Evolutionary conservation across 2,888 invertebrate species (phyloP), one percentile per base, ranked within the genome.

Genomic region (Eurytoma adleriae): DNA sequence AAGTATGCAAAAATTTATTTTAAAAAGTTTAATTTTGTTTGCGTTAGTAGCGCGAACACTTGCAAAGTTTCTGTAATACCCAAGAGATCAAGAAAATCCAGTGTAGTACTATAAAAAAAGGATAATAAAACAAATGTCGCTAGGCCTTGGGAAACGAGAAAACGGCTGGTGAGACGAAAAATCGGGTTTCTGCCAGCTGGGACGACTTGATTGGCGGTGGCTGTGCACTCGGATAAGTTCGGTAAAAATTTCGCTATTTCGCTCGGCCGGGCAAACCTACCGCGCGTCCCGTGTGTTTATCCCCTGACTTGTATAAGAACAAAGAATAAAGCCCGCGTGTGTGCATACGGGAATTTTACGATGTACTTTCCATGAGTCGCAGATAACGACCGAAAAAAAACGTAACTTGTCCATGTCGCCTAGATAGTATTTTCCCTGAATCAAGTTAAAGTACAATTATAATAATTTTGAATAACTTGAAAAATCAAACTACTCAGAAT

Each of bases 121-220:
- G 40, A 40, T 40, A 40, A 40, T 40, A 40, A 40, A 40, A 10
- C 10, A 10, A 10, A 40, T 10, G 40, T 7, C 10, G 7, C 10
- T 40, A 40, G 40, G 40, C 40, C 40, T 40, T 40, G 40, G 40
- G 40, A 30, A 40, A 16, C n/a, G 27, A 30, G 62, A 30, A n/a
- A 40, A 40, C 40, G 40, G 40, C 40, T 40, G 7, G 18, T 16
- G n/a, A 18, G 64, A 69, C 56, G 69, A 69, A 69, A 69, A 69
- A 40, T 30, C 69, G 62, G 14, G 14, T 27, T 30, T 18, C 16
- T 62, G 24, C 64, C 20, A 40, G 40, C 64, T 40, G 64, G 56
- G 20, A 24, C 18, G 27, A n/a, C 56, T 56, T 69, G 69, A 69
- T 69, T 69, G 69, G 69, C 56, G 69, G 69, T 56, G 20, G 69